Evolutionary conservation across 2,113 vertebrate genomes (phyloP).

Genomic region (Oxygymnocypris stewartii): DNA sequence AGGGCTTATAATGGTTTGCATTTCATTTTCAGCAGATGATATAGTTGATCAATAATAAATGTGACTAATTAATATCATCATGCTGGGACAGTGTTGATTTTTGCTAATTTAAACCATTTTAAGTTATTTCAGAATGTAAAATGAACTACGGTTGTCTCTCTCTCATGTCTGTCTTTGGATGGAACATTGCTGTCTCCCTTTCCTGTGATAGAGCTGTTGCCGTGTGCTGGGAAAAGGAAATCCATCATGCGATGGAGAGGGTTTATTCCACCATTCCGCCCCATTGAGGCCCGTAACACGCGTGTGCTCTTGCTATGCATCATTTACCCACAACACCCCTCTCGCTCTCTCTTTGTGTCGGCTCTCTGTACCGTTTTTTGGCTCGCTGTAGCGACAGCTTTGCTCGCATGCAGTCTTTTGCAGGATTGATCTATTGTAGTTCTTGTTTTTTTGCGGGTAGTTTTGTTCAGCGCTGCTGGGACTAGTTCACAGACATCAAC

Average conservation of each 20-base stretch:
- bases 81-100: neutral
- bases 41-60: slow-evolving; percentile 6
- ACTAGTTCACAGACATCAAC: slow-evolving; percentile 20
- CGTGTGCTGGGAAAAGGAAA: slow-evolving; percentile 68
- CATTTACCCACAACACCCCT: slow-evolving; percentile 66
- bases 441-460: slow-evolving; percentile 24
- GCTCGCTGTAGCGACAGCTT: neutral
- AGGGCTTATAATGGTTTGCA: neutral
- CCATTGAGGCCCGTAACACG: slow-evolving; percentile 66
- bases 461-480: neutral
- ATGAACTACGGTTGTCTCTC: slow-evolving; percentile 47
- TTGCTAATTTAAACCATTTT: neutral
- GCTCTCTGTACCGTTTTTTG: slow-evolving; percentile 10
- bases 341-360: slow-evolving; percentile 57
- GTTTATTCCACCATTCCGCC: slow-evolving; percentile 64
- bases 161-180: slow-evolving; percentile 43
- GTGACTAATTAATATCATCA: neutral
- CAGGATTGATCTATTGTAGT: slow-evolving; percentile 11
- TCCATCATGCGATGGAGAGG: slow-evolving; percentile 66
- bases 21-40: neutral
- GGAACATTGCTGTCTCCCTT: slow-evolving; percentile 58
- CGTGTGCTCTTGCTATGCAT: slow-evolving; percentile 67
- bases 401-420: neutral
- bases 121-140: slow-evolving; percentile 20
- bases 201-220: slow-evolving; percentile 75